A percentile compares a stretch with the other conserved stretches of the same genome.
Conservation (phyloP, 1,140 invertebrate species). For the Pachyrhynchus sulphureomaculatus region DNA sequence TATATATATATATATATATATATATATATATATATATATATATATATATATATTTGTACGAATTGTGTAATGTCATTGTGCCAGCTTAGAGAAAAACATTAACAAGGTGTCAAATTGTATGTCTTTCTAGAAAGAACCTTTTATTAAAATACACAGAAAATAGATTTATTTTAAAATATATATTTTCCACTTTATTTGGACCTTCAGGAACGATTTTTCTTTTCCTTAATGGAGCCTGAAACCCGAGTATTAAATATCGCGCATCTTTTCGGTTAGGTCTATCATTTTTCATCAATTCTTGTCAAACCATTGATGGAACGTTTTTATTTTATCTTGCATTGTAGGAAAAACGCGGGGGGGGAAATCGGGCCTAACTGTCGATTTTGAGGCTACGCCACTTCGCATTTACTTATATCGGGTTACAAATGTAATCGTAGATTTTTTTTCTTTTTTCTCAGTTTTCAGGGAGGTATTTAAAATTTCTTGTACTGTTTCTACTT, state of each 20-base stretch:
- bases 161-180: slow-evolving; percentile 7
- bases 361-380: slow-evolving; percentile 8
- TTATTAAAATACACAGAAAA: no score
- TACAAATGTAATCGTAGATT: slow-evolving; percentile 6
- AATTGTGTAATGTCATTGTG: no score
- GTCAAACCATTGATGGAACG: slow-evolving; percentile 26
- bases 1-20: no score
- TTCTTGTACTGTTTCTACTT: no score
- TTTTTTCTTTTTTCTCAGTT: not conserved
- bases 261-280: slow-evolving; percentile 17
- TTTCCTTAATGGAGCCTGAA: slow-evolving; percentile 14
- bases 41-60: no score
- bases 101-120: no score
- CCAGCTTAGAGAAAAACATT: no score
- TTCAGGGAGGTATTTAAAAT: not conserved
- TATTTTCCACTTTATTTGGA: slow-evolving; percentile 2
- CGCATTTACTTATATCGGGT: slow-evolving; percentile 19
- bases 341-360: slow-evolving; percentile 1
- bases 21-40: no score
- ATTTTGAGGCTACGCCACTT: not conserved
- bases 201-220: slow-evolving; percentile 1
- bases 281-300: slow-evolving; percentile 31
- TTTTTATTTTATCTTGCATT: slow-evolving; percentile 28
- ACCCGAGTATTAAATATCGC: slow-evolving; percentile 23
- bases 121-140: no score